Evolutionary conservation across 2,113 vertebrate species (phyloP), one percentile per base, ranked within the genome.

Genomic region (Asarcornis scutulata): DNA sequence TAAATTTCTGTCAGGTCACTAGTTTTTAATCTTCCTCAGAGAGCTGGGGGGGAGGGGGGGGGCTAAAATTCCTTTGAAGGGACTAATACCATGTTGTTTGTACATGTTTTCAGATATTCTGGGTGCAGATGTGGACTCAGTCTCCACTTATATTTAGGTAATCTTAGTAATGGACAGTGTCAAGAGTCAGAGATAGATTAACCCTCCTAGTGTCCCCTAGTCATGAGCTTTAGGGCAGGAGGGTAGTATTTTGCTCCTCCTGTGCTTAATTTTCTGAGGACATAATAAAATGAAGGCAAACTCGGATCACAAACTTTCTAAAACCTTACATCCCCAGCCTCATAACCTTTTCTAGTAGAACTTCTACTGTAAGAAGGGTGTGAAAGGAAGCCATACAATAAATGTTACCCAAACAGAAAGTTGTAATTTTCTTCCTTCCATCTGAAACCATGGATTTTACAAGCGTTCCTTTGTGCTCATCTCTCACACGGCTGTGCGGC

Each of bases 261-360:
- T 1, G 0, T 5, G 8, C 11, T 58, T n/a, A 13, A 5, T 66
- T 55, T n/a, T 25, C 48, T 0, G 0, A 63, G 60, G 34, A 56
- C 3, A 0, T 9, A 11, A 71, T 26, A 53, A 76, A 87, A 77
- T 2, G 13, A 32, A 1, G 11, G 53, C 20, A 64, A 60, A 48
- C 2, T 2, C 1, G 3, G 29, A 25, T 32, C 17, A 29, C 1
- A 58, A 83, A 63, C 4, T 22, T 52, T 26, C 12, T 13, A 22
- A 69, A 42, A 32, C 46, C 11, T 20, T 9, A 11, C 21, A 36
- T 5, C 20, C 18, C 6, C 5, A 7, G 3, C 32, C 62, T 40
- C 46, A 21, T 36, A 77, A 25, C 25, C 18, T 26, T 17, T 1
- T 0, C 32, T 34, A 29, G 16, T 31, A 62, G 8, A 10, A 13